Base-by-base conservation (phyloP, 2,888 invertebrate genomes). In the Gerris lacustris region DNA sequence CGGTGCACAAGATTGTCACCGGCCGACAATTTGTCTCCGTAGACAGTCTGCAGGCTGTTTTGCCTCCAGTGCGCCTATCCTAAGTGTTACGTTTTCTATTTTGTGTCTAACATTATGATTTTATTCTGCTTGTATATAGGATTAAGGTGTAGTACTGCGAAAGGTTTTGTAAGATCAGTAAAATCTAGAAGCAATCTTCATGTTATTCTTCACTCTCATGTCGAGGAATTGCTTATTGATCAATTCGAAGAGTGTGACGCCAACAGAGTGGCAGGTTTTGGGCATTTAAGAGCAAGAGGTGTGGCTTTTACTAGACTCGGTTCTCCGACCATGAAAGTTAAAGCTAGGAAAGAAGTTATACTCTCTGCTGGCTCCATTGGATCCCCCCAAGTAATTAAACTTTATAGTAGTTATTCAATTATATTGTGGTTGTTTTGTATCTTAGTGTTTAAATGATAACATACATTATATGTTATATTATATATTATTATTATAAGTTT, bases 361-460 rank as follows among this genome's bases (percentile, higher is more conserved):
- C 79, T 97, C 63, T 88, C 92, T 18, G 92, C 92, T 0, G 97
- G 95, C 1, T 81, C 92, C 0, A 84, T 95, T 74, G 90, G 91
- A 77, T 88, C 91, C 5, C 93, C 94, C 0, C 94, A 75, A 75
- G 76, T 76, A 75, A 67, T 43, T 6, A 55, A 15, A 6, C 31
- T 31, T 31, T 31, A 31, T 31, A 31, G 31, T 31, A 2, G 31
- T 31, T 31, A 31, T 31, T 31, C 4, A 31, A 31, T 31, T 31
- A 31, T 31, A 7, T 5, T 44, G 1, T 68, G 7, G 5, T 15
- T 15, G 15, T n/a, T n/a, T 15, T n/a, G 62, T 11, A 15, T n/a
- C 62, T n/a, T 4, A n/a, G 2, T 62, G n/a, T 62, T 62, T 62
- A 11, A n/a, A 31, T 31, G 4, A 31, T 31, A 31, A 4, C 31